These are phyloP conservation scores for Caenorhabditis uteleia DNA, from an alignment of 2,888 invertebrate species.

Conservation along the genomic window DNA sequence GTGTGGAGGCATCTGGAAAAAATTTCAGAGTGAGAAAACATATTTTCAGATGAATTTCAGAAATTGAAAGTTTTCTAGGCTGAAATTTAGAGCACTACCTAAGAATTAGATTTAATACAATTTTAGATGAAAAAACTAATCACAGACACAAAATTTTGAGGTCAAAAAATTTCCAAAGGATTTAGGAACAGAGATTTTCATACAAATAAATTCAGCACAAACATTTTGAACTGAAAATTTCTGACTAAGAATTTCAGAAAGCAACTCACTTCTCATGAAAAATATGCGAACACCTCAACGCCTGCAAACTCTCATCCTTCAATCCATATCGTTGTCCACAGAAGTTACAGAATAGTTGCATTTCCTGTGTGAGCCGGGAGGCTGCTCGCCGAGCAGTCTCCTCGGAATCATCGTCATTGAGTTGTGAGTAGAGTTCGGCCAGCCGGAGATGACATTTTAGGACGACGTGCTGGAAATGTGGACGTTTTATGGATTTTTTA, in stretches of 20 bases:
- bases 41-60: not conserved
- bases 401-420: slow-evolving; percentile 69
- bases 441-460: slow-evolving; percentile 71
- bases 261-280: slow-evolving; percentile 66
- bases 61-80: slow-evolving; percentile 1
- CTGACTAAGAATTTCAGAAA: not conserved
- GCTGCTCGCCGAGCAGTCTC: slow-evolving; percentile 64
- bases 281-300: slow-evolving; percentile 69
- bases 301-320: slow-evolving; percentile 67
- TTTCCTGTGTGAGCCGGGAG: slow-evolving; percentile 69
- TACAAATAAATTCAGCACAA: too few species aligned
- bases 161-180: too few species aligned
- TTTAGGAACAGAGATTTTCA: not conserved
- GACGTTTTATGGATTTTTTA: too few species aligned
- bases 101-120: too few species aligned
- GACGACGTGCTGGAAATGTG: slow-evolving; percentile 70
- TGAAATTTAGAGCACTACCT: not conserved
- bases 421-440: slow-evolving; percentile 69
- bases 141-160: too few species aligned
- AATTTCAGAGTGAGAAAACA: not conserved
- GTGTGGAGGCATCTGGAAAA: slow-evolving; percentile 59
- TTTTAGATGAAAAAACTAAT: not conserved
- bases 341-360: slow-evolving; percentile 72
- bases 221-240: not conserved
- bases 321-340: slow-evolving; percentile 70